A percentile compares a stretch with the other conserved stretches of the same genome.
Conservation (phyloP, 2,113 vertebrate species). For the Brachirus orientalis region DNA sequence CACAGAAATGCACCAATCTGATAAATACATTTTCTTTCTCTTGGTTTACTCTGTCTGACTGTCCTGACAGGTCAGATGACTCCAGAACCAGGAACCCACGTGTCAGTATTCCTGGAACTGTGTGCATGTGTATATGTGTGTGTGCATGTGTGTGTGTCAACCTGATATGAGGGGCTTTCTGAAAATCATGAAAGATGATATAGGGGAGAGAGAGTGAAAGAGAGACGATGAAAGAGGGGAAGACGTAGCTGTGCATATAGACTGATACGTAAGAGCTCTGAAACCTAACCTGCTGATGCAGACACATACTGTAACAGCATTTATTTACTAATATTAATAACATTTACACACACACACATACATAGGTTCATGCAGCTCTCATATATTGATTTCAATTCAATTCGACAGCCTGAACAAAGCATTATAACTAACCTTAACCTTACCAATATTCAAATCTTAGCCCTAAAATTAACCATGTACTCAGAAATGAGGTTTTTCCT, state of each 20-base stretch:
- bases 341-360: constrained; percentile 31
- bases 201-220: constrained; percentile 22
- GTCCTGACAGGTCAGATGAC: constrained; percentile 56
- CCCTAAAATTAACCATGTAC: too few species aligned
- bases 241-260: constrained; percentile 36
- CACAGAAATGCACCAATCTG: neutral
- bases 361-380: constrained; percentile 10
- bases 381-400: too few species aligned
- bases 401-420: neutral
- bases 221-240: constrained; percentile 18
- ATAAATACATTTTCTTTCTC: too few species aligned
- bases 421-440: too few species aligned
- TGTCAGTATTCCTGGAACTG: constrained; percentile 71
- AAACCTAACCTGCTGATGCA: constrained; percentile 46
- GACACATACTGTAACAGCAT: constrained; percentile 45
- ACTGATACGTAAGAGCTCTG: constrained; percentile 37
- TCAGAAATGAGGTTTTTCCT: too few species aligned
- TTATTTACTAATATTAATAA: constrained; percentile 50
- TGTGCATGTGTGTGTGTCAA: constrained; percentile 8
- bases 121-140: neutral
- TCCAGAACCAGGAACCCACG: constrained; percentile 60
- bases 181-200: constrained; percentile 75
- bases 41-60: neutral
- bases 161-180: constrained; percentile 41
- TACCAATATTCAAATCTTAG: too few species aligned